These are phyloP conservation scores for Pangasius larnaudii DNA, from an alignment of 2,797 vertebrate genomes.

Conservation along the genomic window DNA sequence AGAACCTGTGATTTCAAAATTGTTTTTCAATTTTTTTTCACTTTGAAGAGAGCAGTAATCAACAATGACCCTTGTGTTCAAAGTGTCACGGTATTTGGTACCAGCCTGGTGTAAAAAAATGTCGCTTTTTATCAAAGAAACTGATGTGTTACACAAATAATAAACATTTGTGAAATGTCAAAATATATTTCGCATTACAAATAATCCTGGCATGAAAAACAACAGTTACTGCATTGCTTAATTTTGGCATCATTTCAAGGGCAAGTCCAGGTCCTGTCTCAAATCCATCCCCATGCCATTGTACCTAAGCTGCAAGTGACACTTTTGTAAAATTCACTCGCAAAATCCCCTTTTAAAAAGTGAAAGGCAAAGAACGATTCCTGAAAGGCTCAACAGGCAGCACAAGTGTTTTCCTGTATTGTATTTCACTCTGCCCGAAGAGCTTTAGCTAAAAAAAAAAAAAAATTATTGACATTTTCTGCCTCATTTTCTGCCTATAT, in stretches of 20 bases:
- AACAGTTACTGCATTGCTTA: slow-evolving; percentile 51
- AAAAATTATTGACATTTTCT: background rate
- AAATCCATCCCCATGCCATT: background rate
- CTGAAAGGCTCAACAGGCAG: background rate
- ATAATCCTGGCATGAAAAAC: slow-evolving; percentile 39
- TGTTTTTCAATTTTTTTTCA: slow-evolving; percentile 33
- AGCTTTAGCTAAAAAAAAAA: background rate
- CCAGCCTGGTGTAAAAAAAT: slow-evolving; percentile 58
- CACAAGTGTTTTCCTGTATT: background rate
- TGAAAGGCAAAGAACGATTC: background rate
- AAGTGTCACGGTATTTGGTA: slow-evolving; percentile 35
- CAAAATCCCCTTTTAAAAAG: background rate
- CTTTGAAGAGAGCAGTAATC: slow-evolving; percentile 9
- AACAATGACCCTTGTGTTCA: slow-evolving; percentile 42
- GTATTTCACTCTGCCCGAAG: background rate
- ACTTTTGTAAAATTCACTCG: background rate
- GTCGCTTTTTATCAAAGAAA: slow-evolving; percentile 71
- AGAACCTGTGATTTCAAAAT: slow-evolving; percentile 46
- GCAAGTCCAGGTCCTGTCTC: background rate
- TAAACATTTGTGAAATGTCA: slow-evolving; percentile 68
- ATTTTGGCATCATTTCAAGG: slow-evolving; percentile 59
- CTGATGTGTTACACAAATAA: slow-evolving; percentile 72
- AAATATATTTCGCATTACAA: slow-evolving; percentile 57
- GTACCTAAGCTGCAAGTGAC: background rate
- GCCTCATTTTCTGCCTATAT: background rate